Conservation (phyloP, 2,797 vertebrate genomes). For the Fistularia tabacaria region DNA sequence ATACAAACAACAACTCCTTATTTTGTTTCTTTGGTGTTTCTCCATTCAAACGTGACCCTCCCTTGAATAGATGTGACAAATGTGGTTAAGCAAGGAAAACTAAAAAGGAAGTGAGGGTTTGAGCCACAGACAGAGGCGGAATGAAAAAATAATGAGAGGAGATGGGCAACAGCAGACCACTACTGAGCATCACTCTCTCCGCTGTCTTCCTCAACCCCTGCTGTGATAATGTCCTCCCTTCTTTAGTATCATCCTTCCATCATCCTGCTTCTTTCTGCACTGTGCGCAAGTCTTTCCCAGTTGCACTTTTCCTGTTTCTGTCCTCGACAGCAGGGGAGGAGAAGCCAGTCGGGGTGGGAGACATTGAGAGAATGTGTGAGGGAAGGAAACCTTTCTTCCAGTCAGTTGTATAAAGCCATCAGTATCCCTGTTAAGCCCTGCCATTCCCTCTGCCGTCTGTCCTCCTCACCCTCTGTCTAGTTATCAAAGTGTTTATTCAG, state of each 20-base stretch:
- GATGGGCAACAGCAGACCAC: slow-evolving; percentile 34
- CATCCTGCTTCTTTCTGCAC: not conserved
- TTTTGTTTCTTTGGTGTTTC: slow-evolving; percentile 5
- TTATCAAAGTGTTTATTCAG: slow-evolving; percentile 68
- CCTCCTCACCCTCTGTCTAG: slow-evolving; percentile 63
- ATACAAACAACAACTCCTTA: not conserved
- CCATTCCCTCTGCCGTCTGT: slow-evolving; percentile 53
- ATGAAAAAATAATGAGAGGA: slow-evolving; percentile 69
- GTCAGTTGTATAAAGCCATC: slow-evolving; percentile 59
- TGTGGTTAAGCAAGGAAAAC: slow-evolving; percentile 16
- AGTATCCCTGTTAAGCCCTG: slow-evolving; percentile 55
- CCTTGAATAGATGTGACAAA: slow-evolving; percentile 21
- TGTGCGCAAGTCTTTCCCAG: slow-evolving; percentile 2
- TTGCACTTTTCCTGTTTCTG: slow-evolving; percentile 32
- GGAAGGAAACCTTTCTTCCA: slow-evolving; percentile 58
- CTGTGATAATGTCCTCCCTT: slow-evolving; percentile 57
- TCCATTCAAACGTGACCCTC: slow-evolving; percentile 21
- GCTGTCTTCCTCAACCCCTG: slow-evolving; percentile 30
- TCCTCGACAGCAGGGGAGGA: slow-evolving; percentile 46
- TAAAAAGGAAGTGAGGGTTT: slow-evolving; percentile 27
- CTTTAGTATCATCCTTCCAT: slow-evolving; percentile 39
- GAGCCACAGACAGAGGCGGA: slow-evolving; percentile 33
- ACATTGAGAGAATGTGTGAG: slow-evolving; percentile 42
- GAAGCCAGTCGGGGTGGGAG: slow-evolving; percentile 49
- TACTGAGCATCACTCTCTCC: slow-evolving; percentile 27